These are phyloP conservation scores for Petrosia ficiformis DNA, from an alignment of 37 sponge, comb jelly and placozoan species.

Conservation along the genomic window DNA sequence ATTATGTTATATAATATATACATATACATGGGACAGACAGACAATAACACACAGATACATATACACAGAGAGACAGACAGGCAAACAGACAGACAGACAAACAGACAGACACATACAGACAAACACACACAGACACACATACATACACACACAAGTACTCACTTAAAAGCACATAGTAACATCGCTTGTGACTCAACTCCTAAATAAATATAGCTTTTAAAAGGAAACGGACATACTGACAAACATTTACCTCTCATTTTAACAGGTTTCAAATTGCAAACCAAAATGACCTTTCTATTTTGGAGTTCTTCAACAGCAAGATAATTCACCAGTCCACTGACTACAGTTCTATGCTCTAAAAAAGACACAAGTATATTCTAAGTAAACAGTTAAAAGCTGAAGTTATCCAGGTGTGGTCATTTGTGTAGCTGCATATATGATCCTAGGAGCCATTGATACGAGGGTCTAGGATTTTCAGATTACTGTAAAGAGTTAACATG, in stretches of 20 bases:
- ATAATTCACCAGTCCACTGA: slow-evolving; percentile 87
- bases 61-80: too few relatives aligned
- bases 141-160: too few relatives aligned
- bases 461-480: too few relatives aligned
- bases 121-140: too few relatives aligned
- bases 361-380: too few relatives aligned
- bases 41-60: not conserved
- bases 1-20: not conserved
- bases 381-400: too few relatives aligned
- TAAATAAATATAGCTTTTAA: too few relatives aligned
- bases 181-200: slow-evolving; percentile 81
- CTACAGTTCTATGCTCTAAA: slow-evolving; percentile 72
- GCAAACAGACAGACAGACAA: too few relatives aligned
- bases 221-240: too few relatives aligned
- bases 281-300: slow-evolving; percentile 58
- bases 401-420: not conserved
- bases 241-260: slow-evolving; percentile 88
- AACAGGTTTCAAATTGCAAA: slow-evolving; percentile 91
- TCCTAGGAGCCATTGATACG: too few relatives aligned
- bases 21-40: not conserved
- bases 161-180: slow-evolving; percentile 75
- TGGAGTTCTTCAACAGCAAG: slow-evolving; percentile 65
- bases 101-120: not conserved
- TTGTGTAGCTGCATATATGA: too few relatives aligned
- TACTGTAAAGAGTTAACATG: too few relatives aligned